phyloP scores from a whole-genome alignment of 1,140 invertebrate genomes.

The Pantala flavescens region DNA sequence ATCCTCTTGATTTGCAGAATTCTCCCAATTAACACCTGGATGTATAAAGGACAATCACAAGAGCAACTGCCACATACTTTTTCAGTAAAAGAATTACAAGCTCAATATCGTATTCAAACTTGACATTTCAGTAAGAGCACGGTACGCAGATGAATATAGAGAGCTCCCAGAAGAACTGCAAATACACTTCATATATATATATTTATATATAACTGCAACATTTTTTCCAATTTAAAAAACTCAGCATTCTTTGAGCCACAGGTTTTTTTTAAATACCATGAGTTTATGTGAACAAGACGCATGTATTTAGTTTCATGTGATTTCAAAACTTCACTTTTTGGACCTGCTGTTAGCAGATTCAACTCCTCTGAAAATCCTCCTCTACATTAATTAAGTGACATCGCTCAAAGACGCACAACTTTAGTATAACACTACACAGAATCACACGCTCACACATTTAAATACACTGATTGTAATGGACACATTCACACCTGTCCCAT shows the following conservation, averaged over 20 bases:
- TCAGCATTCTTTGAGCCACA: conserved; percentile 8
- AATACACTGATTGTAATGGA: background rate
- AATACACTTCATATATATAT: conserved; percentile 6
- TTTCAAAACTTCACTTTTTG: background rate
- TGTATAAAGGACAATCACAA: background rate
- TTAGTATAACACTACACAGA: background rate
- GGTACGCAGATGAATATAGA: background rate
- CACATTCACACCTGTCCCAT: conserved; percentile 8
- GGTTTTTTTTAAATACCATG: background rate
- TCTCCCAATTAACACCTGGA: background rate
- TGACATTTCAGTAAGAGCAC: conserved; percentile 1
- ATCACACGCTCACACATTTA: conserved; percentile 1
- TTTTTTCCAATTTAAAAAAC: background rate
- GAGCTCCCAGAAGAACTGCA: conserved; percentile 1
- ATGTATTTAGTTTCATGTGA: background rate
- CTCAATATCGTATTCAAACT: conserved; percentile 6
- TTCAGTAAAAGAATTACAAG: background rate
- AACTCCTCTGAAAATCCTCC: background rate
- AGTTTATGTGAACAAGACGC: conserved; percentile 3
- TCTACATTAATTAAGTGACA: background rate
- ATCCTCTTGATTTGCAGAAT: background rate
- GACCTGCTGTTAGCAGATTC: background rate
- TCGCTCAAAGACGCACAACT: background rate
- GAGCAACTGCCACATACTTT: background rate
- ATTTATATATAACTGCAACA: conserved; percentile 4